A percentile compares a stretch with the other conserved stretches of the same genome.
phyloP scores from a whole-genome alignment of 1,140 invertebrate species.

The Melitaea cinxia region DNA sequence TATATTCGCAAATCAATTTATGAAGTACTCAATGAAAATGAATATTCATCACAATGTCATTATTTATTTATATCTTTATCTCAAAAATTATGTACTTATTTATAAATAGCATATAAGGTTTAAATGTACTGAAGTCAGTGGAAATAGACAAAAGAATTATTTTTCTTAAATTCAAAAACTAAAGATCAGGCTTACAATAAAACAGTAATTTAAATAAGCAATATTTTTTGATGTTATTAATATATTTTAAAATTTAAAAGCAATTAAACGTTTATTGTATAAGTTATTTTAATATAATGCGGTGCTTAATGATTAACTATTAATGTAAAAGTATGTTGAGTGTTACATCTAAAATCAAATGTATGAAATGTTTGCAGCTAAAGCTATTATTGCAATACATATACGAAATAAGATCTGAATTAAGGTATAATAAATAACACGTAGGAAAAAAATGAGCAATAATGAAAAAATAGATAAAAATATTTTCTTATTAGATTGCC shows the following conservation, averaged over 20 bases:
- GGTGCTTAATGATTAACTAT: no score
- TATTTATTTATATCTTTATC: not conserved
- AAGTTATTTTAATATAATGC: no score
- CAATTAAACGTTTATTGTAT: no score
- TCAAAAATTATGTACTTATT: slow-evolving; percentile 2
- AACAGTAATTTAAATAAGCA: slow-evolving; percentile 16
- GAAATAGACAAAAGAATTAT: not conserved
- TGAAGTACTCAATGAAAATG: not conserved
- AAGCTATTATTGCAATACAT: not conserved
- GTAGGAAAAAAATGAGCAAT: not conserved
- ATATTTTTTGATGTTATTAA: slow-evolving; percentile 9
- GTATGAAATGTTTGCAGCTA: no score
- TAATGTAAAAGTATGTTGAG: no score
- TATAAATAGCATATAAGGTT: not conserved
- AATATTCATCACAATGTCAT: slow-evolving; percentile 2
- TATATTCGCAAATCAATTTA: no score
- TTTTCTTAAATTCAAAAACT: not conserved
- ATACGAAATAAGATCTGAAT: not conserved
- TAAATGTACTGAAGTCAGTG: not conserved
- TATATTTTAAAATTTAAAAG: no score
- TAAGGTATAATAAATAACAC: not conserved
- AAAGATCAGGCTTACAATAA: not conserved
- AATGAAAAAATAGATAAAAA: no score
- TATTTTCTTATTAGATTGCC: no score
- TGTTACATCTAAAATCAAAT: no score